Base-by-base conservation (phyloP, 1,140 invertebrate species). In the Chironomus striatipennis region DNA sequence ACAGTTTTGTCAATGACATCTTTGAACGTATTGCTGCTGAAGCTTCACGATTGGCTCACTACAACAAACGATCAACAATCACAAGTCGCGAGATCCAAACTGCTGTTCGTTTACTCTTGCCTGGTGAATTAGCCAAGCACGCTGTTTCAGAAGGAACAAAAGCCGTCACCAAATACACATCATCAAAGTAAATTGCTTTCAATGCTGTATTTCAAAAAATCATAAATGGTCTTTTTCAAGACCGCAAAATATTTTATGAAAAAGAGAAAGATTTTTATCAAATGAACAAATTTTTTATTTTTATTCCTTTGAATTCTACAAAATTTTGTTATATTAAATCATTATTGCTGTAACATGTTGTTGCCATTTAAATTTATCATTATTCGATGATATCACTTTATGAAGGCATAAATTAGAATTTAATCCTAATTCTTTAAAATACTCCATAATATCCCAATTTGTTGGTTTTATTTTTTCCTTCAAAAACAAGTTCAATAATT, bases 21-120 rank as follows among this genome's bases (percentile, higher is more conserved):
- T 90, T 90, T 77, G 88, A 90, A 77, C 83, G 88, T 34, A 90
- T 90, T 78, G 89, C 89, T 34, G 86, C 87, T 10, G 90, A 92
- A 81, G 85, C 90, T 1, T 90, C 88, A 10, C 85, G 88, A 77
- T 79, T 92, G 75, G 86, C 88, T 9, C 88, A 91, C 76, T 90
- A 90, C 83, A 91, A 90, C 83, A 91, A 91, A 80, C 81, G 86
- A 1, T 87, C 86, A 5, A 88, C 86, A 8, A 87, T 87, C 75
- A 87, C 85, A 7, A 83, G 82, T 75, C 82, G 85, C 75, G 85
- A 87, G 79, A 84, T 87, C 57, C 85, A 87, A 79, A 87, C 85
- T 0, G 84, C 84, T 74, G 83, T 87, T 74, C 78, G 87, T 76
- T 83, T 88, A 0, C 76, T 88, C 21, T 77, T 88, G 74, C 86